Base-by-base conservation (phyloP, 2,113 vertebrate species). In the Hystrix cristata region DNA sequence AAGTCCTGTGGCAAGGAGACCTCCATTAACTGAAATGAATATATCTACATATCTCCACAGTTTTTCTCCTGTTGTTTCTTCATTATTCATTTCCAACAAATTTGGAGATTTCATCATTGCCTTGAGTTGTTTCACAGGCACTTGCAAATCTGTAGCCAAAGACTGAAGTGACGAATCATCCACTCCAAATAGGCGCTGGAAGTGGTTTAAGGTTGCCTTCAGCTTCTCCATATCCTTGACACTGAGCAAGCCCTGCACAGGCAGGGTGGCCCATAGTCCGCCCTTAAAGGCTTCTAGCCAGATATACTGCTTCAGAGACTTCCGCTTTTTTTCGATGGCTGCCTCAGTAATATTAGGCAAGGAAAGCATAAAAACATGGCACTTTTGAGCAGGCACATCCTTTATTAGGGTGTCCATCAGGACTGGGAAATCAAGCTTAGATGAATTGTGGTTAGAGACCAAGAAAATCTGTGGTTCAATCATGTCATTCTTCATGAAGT, bases 341-440 rank as follows among this genome's bases (percentile, higher is more conserved):
- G 51, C 71, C 3, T 90, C n/a, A 6, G 95, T 87, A n/a, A 97
- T 23, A 46, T 65, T 94, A 31, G 78, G 94, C 67, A 98, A 93
- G 57, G 82, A 95, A 4, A 97, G 79, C 57, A 93, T 90, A 9
- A 98, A 94, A 2, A 31, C 25, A 1, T 95, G 94, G 1, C 27
- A 55, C 67, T 97, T 98, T 31, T 97, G 46, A 38, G 46, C 57
- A 87, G 94, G 60, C 0, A 96, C 59, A 8, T 72, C 71, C 8
- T 59, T 96, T 53, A 95, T 15, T 19, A 97, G 13, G 3, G 34
- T 92, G 23, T 90, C 55, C 48, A 60, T 59, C 15, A 97, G 80
- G 7, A 55, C 57, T 92, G 86, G 92, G 38, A 96, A 96, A 76
- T 97, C 96, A n/a, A 78, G 90, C 1, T 94, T 59, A 57, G 83